Conservation (phyloP, 2,797 vertebrate genomes). For the Echeneis naucrates region DNA sequence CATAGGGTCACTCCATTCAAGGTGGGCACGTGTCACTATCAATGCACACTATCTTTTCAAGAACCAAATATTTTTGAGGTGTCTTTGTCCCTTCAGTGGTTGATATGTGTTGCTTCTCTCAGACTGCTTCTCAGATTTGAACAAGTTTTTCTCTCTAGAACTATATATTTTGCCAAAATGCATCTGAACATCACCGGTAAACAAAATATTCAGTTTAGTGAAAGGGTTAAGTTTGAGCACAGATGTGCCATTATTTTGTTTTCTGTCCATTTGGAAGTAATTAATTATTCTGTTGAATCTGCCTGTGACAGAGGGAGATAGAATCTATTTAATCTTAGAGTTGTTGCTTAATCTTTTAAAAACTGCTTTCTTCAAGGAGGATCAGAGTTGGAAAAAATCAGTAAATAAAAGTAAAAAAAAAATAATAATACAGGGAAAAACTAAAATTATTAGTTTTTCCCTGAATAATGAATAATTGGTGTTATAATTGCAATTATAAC, state of each 20-base stretch:
- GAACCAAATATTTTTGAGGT: not conserved
- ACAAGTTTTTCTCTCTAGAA: not conserved
- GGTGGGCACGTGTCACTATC: not conserved
- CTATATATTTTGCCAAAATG: not conserved
- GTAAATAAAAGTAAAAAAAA: slow-evolving; percentile 3
- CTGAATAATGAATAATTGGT: too few relatives aligned
- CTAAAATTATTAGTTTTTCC: too few relatives aligned
- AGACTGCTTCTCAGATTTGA: too few relatives aligned
- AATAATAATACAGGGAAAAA: too few relatives aligned
- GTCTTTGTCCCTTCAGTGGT: not conserved
- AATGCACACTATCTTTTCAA: not conserved
- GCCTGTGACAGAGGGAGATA: slow-evolving; percentile 24
- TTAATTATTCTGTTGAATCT: slow-evolving; percentile 34
- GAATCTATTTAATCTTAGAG: slow-evolving; percentile 38
- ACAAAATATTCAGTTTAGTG: not conserved
- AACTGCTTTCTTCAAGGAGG: slow-evolving; percentile 44
- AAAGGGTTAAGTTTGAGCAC: not conserved
- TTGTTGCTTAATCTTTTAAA: slow-evolving; percentile 32
- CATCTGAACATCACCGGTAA: not conserved
- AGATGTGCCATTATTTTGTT: not conserved
- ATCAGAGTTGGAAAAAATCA: slow-evolving; percentile 33
- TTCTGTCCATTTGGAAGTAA: slow-evolving; percentile 15
- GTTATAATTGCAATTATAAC: too few relatives aligned
- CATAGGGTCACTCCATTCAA: not conserved
- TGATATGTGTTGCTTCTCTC: too few relatives aligned